These are phyloP conservation scores for Oegoconia quadripuncta DNA, from an alignment of 2,888 invertebrate species.

Conservation along the genomic window DNA sequence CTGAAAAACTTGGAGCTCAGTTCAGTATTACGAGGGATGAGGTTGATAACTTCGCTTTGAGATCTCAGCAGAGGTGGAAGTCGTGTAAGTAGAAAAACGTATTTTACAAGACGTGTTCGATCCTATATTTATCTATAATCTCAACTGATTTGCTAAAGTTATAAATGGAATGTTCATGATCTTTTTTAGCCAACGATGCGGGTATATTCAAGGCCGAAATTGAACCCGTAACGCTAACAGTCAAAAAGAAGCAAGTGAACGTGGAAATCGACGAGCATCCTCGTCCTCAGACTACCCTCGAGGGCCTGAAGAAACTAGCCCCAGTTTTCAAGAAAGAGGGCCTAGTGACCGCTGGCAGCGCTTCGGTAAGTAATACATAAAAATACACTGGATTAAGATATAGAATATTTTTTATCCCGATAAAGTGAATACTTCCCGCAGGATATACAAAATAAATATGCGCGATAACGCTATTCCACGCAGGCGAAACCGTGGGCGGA, in stretches of 20 bases:
- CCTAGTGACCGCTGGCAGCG: slow-evolving; percentile 95
- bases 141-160: not conserved
- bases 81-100: slow-evolving; percentile 76
- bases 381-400: too few species aligned
- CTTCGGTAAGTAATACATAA: slow-evolving; percentile 92
- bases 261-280: slow-evolving; percentile 96
- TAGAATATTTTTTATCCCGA: too few species aligned
- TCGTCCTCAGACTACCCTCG: slow-evolving; percentile 91
- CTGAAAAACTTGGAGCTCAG: slow-evolving; percentile 92
- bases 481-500: too few species aligned
- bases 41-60: slow-evolving; percentile 90
- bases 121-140: not conserved
- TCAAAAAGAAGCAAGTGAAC: slow-evolving; percentile 89
- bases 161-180: not conserved
- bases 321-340: slow-evolving; percentile 97
- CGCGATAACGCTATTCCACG: too few species aligned
- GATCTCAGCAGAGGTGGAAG: slow-evolving; percentile 94
- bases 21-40: slow-evolving; percentile 89
- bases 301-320: slow-evolving; percentile 90
- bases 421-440: too few species aligned
- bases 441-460: too few species aligned
- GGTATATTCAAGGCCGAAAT: slow-evolving; percentile 96
- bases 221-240: slow-evolving; percentile 89
- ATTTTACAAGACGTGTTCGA: not conserved
- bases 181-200: slow-evolving; percentile 85